phyloP scores from a whole-genome alignment of 2,797 vertebrate genomes.

The Acipenser oxyrinchus region DNA sequence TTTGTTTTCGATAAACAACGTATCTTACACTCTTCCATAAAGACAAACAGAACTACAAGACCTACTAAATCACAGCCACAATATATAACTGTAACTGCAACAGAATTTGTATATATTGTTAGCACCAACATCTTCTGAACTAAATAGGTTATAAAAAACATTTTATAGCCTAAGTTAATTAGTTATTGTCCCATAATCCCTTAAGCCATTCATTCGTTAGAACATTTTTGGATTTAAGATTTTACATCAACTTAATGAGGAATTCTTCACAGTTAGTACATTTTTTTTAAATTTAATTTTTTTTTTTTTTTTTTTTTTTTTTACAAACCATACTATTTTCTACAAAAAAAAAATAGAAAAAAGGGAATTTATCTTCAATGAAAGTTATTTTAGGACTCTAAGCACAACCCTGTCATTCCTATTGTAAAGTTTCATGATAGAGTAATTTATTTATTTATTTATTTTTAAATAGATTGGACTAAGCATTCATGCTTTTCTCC shows the following conservation, averaged over 20 bases:
- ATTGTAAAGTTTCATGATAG: slow-evolving; percentile 41
- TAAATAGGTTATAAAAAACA: slow-evolving; percentile 33
- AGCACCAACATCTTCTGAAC: slow-evolving; percentile 52
- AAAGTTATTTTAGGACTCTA: slow-evolving; percentile 47
- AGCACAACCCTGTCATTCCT: slow-evolving; percentile 68
- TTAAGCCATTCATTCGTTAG: too few relatives aligned
- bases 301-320: slow-evolving; percentile 31
- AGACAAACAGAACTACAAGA: slow-evolving; percentile 59
- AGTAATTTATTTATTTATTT: slow-evolving; percentile 26
- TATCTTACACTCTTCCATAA: slow-evolving; percentile 34
- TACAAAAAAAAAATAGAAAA: slow-evolving; percentile 38
- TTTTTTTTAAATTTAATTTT: too few relatives aligned
- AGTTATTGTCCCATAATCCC: too few relatives aligned
- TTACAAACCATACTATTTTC: slow-evolving; percentile 63
- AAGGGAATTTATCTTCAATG: slow-evolving; percentile 59
- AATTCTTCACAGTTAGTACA: too few relatives aligned
- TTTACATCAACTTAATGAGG: too few relatives aligned
- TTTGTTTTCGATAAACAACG: slow-evolving; percentile 23
- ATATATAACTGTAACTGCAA: slow-evolving; percentile 65
- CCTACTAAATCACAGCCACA: slow-evolving; percentile 54
- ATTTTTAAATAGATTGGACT: slow-evolving; percentile 42
- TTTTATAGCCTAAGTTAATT: background rate
- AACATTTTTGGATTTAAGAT: too few relatives aligned
- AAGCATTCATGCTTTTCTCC: slow-evolving; percentile 64
- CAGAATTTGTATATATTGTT: slow-evolving; percentile 53